Conservation (phyloP, 2,888 invertebrate species). For the Synanthedon tipuliformis region DNA sequence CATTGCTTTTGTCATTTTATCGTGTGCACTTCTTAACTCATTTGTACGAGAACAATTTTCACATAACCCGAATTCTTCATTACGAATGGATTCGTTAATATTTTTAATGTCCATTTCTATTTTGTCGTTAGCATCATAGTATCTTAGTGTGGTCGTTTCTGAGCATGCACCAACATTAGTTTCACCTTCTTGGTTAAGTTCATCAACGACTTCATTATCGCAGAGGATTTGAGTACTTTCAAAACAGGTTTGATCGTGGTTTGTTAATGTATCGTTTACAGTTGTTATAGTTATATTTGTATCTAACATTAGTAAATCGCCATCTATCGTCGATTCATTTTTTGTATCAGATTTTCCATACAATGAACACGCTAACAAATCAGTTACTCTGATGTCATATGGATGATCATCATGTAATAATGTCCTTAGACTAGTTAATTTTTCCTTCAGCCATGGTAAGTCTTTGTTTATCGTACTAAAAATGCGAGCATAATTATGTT, state of each 20-base stretch:
- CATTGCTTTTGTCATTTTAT: conserved; percentile 19
- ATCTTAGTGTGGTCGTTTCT: no score
- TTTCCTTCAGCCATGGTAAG: conserved; percentile 45
- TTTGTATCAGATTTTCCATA: conserved; percentile 33
- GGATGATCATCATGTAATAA: conserved; percentile 32
- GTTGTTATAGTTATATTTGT: conserved; percentile 48
- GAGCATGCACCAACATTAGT: neutral
- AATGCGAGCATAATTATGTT: conserved; percentile 48
- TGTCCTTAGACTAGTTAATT: conserved; percentile 35
- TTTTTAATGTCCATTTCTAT: no score
- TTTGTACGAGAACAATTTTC: conserved; percentile 11
- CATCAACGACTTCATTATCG: conserved; percentile 33
- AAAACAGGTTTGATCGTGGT: conserved; percentile 45
- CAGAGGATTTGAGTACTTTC: conserved; percentile 35
- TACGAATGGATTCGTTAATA: no score
- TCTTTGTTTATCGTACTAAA: conserved; percentile 52
- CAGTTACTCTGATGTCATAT: conserved; percentile 1
- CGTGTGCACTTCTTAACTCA: neutral
- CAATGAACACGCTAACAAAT: conserved; percentile 31
- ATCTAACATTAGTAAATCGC: conserved; percentile 56
- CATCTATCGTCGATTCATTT: conserved; percentile 53
- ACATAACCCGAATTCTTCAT: conserved; percentile 6
- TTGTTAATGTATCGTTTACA: conserved; percentile 41
- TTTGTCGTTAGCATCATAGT: no score
- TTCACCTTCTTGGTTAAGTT: conserved; percentile 22